Base-by-base conservation (phyloP, 2,113 vertebrate genomes). In the Aphyosemion australe region DNA sequence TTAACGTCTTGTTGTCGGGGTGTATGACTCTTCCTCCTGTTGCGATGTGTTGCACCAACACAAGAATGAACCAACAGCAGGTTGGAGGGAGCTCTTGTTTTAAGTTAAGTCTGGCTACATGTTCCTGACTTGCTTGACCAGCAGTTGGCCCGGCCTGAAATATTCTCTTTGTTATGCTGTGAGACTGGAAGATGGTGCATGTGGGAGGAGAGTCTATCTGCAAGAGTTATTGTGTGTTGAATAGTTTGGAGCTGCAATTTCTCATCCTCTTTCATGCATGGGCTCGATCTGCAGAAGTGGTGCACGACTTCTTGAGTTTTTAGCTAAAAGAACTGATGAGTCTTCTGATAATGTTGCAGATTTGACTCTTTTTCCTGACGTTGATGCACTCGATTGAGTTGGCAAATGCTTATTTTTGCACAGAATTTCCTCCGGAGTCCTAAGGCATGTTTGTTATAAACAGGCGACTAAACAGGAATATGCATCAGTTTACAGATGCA, bases 341-440 rank as follows among this genome's bases (percentile, higher is more conserved):
- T 18, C n/a, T 61, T 16, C 41, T 14, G 2, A 46, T 0, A 14
- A 2, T 42, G 69, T 73, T 67, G 65, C 34, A 54, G 49, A 69
- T n/a, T 65, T 53, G 69, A 70, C 64, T 61, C 48, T 58, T 76
- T 69, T 46, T 70, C 68, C 82, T 83, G 69, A 87, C 78, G 58
- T 68, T 39, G 54, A 76, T 69, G 59, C 75, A 76, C 72, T 79
- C 83, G 78, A 90, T 86, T 88, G 75, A 84, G 85, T 80, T 84
- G 76, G 84, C 77, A 84, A 84, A 80, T 72, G 74, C 70, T 80
- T 77, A 81, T 83, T 79, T 86, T 85, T 84, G 72, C 76, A 84
- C 85, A 84, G 74, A 65, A 82, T 82, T 67, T 79, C 73, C 61
- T 2, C 62, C 76, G 9, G 2, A 52, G 72, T 83, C 79, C 78